Base-by-base conservation (phyloP, 2,888 invertebrate genomes). In the Drosophila neotestacea region DNA sequence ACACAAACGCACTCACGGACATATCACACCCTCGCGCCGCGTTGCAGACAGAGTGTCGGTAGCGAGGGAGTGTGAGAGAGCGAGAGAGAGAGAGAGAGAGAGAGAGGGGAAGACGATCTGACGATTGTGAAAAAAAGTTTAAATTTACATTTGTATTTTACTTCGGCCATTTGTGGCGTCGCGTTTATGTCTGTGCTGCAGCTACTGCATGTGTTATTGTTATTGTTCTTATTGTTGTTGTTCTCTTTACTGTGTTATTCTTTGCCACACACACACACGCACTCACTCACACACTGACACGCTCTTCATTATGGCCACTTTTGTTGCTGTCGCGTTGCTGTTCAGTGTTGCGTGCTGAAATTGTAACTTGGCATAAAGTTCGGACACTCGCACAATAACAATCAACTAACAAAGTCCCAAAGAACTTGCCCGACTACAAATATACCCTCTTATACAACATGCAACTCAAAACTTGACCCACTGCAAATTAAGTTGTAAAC, bases 91-190 rank as follows among this genome's bases (percentile, higher is more conserved):
- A 11, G 11, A 1, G 16, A 7, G 62, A n/a, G n/a, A n/a, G n/a
- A 38, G 32, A 39, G 38, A 36, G n/a, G n/a, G 48, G 5, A n/a
- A 4, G 42, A 52, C 60, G 61, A 58, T 67, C 67, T 16, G 65
- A 48, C 69, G 84, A 83, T 85, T 85, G 86, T 82, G 81, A 84
- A 83, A 83, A 83, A 83, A 79, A 78, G 75, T 83, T 81, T 73
- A 83, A 87, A 84, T 84, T 87, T 84, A 84, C 85, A 87, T 84
- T 86, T 64, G 75, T 73, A 36, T 58, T 73, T 72, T 64, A 68
- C 72, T 72, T 61, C 84, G 66, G 70, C 73, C 86, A 73, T 77
- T 73, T 73, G 55, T 62, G 52, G 55, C 69, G 59, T 44, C 69
- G 50, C 59, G 54, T 65, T 50, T 34, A 36, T 58, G 42, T 51